Percentiles rank a stretch among this genome's conserved stretches.
These are phyloP conservation scores for Cryptotermes secundus DNA, from an alignment of 1,140 invertebrate genomes.

Conservation along the genomic window DNA sequence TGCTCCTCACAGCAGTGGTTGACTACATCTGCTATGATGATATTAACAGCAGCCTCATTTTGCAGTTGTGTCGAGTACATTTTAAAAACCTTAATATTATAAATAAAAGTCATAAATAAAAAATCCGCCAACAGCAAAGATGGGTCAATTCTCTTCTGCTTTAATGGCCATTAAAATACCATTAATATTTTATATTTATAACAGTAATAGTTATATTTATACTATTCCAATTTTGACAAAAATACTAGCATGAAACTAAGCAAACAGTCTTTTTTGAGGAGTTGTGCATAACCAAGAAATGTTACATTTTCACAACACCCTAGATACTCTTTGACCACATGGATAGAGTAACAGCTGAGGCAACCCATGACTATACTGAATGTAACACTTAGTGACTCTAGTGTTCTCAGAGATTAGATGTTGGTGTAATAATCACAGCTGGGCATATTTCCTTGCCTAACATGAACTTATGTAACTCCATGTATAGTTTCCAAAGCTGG, in stretches of 20 bases:
- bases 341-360: background rate
- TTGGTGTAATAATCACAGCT: background rate
- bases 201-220: slow-evolving; percentile 35
- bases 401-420: too few species aligned
- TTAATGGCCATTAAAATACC: slow-evolving; percentile 36
- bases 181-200: slow-evolving; percentile 34
- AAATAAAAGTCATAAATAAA: background rate
- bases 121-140: slow-evolving; percentile 37
- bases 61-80: slow-evolving; percentile 15
- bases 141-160: slow-evolving; percentile 35
- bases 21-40: background rate
- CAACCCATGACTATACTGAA: background rate
- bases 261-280: background rate
- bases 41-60: background rate
- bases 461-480: background rate
- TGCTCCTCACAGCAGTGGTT: background rate
- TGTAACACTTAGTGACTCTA: background rate
- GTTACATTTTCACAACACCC: background rate
- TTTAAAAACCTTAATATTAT: background rate
- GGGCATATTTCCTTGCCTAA: background rate
- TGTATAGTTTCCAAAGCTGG: background rate
- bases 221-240: slow-evolving; percentile 34
- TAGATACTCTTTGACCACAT: too few species aligned
- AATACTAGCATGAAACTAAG: background rate
- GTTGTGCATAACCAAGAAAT: background rate